These are phyloP conservation scores for Quadriops clusia DNA, from an alignment of 2,888 invertebrate genomes.

Conservation along the genomic window DNA sequence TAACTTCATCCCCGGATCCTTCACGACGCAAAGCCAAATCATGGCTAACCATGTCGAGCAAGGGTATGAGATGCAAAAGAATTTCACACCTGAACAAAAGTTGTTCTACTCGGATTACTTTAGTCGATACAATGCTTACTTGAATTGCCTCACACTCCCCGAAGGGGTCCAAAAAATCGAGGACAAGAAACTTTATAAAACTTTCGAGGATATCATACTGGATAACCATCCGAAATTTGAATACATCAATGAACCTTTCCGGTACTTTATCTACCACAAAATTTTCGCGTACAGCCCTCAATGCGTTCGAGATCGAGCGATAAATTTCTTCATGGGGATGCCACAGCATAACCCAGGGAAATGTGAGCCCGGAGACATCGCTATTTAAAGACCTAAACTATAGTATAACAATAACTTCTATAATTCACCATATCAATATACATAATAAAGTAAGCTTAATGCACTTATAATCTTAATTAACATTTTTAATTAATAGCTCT, in stretches of 20 bases:
- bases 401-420: too few species aligned
- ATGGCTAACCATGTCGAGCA: conserved; percentile 49
- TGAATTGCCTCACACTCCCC: conserved; percentile 35
- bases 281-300: conserved; percentile 51
- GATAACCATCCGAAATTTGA: conserved; percentile 45
- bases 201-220: conserved; percentile 51
- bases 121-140: conserved; percentile 46
- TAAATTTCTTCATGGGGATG: conserved; percentile 51
- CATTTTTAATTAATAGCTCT: too few species aligned
- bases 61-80: conserved; percentile 51
- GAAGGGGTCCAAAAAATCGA: conserved; percentile 44
- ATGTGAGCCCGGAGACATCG: conserved; percentile 7
- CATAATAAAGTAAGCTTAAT: too few species aligned
- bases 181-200: conserved; percentile 42
- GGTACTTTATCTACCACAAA: conserved; percentile 54
- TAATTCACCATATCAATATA: too few species aligned
- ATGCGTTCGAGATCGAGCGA: conserved; percentile 45
- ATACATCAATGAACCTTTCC: conserved; percentile 59
- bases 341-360: conserved; percentile 35
- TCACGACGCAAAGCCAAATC: conserved; percentile 56
- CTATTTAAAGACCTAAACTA: too few species aligned
- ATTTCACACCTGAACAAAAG: conserved; percentile 51
- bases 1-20: conserved; percentile 69
- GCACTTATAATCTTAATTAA: too few species aligned
- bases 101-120: conserved; percentile 57